Evolutionary conservation across 2,888 invertebrate genomes (phyloP).

Genomic region (Blomia tropicalis): DNA sequence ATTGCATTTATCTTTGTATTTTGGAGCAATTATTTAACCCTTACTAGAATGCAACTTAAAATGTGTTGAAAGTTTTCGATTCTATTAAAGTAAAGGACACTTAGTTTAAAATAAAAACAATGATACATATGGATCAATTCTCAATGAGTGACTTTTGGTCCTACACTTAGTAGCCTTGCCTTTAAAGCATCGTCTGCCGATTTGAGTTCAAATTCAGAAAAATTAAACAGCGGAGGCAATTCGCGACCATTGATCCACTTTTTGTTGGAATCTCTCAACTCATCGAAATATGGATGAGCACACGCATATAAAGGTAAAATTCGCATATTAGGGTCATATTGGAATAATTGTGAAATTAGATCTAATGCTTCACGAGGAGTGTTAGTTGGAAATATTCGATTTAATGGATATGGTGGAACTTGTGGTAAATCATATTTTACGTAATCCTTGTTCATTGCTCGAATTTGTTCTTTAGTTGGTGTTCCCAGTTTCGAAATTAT

Average conservation of each 20-base stretch:
- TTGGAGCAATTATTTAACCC: too few species aligned
- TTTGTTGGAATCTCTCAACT: constrained; percentile 66
- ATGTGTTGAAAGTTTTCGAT: too few species aligned
- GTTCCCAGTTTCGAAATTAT: constrained; percentile 98
- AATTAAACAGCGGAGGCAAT: constrained; percentile 91
- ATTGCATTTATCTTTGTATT: too few species aligned
- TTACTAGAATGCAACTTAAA: too few species aligned
- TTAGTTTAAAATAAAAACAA: too few species aligned
- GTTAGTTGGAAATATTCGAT: constrained; percentile 66
- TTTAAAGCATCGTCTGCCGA: not conserved
- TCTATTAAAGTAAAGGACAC: too few species aligned
- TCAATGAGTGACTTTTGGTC: too few species aligned
- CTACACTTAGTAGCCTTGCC: not conserved
- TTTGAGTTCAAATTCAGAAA: constrained; percentile 35
- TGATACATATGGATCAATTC: too few species aligned
- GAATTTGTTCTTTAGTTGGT: constrained; percentile 95
- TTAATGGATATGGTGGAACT: constrained; percentile 99
- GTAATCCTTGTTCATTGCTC: constrained; percentile 99
- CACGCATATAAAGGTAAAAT: constrained; percentile 92
- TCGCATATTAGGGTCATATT: constrained; percentile 92
- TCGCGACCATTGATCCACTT: constrained; percentile 80
- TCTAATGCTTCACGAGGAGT: constrained; percentile 81
- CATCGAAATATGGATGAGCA: constrained; percentile 96
- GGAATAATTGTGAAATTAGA: constrained; percentile 63
- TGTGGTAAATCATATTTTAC: constrained; percentile 99